Evolutionary conservation across 2,888 invertebrate species (phyloP).

Genomic region (Patella pellucida): DNA sequence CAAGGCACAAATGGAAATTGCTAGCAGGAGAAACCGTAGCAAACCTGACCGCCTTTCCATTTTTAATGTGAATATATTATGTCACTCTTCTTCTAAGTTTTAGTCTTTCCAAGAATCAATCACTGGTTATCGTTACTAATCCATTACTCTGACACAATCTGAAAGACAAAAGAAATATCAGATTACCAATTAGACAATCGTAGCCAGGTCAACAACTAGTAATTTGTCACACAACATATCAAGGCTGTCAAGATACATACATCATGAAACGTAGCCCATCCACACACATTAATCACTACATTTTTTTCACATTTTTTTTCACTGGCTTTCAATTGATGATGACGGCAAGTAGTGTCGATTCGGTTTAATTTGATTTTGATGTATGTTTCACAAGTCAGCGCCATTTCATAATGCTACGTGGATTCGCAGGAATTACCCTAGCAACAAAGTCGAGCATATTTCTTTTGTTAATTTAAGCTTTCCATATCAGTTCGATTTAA

Average conservation of each 20-base stretch:
- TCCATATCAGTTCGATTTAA: too few relatives aligned
- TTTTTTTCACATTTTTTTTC: neutral
- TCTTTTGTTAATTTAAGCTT: too few relatives aligned
- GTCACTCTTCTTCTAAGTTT: neutral
- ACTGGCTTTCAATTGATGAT: too few relatives aligned
- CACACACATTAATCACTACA: neutral
- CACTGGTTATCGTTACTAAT: neutral
- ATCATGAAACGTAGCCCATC: neutral
- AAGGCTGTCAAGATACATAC: too few relatives aligned
- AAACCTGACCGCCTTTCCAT: neutral
- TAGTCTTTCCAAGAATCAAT: neutral
- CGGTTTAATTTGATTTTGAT: too few relatives aligned
- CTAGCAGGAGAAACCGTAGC: neutral
- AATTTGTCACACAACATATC: neutral
- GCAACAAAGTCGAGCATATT: too few relatives aligned
- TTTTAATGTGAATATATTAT: neutral
- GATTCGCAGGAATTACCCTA: too few relatives aligned
- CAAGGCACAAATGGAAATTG: constrained; percentile 2
- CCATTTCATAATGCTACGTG: too few relatives aligned
- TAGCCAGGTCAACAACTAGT: neutral
- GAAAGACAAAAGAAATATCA: constrained; percentile 8
- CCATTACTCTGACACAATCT: neutral
- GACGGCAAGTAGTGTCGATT: too few relatives aligned
- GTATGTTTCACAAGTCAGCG: too few relatives aligned
- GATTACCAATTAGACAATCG: constrained; percentile 6